Evolutionary conservation across 2,113 vertebrate species (phyloP).

Genomic region (Syrrhaptes paradoxus): DNA sequence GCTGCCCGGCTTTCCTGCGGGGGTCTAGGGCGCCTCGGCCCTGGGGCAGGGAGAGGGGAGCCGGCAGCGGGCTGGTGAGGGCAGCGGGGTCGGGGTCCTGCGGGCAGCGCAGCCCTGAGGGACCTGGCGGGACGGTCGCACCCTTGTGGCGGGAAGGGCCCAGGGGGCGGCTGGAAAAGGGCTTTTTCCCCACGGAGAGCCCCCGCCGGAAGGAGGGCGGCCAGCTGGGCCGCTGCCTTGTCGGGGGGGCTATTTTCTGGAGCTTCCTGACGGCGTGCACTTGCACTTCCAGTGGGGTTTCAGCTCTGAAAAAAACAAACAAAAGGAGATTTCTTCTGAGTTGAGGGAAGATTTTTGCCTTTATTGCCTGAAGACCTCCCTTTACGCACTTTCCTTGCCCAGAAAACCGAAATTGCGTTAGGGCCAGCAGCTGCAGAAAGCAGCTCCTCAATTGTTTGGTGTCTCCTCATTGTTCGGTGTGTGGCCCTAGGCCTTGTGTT

Average conservation of each 20-base stretch:
- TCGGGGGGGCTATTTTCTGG: too few species aligned
- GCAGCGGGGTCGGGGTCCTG: fast-evolving
- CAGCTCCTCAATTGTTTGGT: neutral
- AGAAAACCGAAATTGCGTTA: neutral
- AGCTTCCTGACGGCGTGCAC: fast-evolving
- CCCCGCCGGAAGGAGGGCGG: fast-evolving
- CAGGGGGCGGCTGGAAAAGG: fast-evolving
- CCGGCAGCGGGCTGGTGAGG: neutral
- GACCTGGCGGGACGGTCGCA: fast-evolving
- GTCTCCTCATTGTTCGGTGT: neutral
- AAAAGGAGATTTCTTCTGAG: neutral
- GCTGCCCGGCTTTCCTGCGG: too few species aligned
- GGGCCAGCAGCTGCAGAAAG: neutral
- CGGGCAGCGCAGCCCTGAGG: too few species aligned
- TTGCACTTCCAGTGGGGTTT: neutral
- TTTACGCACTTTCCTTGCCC: neutral
- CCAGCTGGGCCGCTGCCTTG: neutral
- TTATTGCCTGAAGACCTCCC: neutral
- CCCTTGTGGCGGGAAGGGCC: fast-evolving
- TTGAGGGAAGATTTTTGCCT: neutral
- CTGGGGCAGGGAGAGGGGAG: neutral
- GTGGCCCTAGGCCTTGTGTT: neutral
- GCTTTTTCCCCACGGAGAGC: too few species aligned
- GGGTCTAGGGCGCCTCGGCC: too few species aligned
- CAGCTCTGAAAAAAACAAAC: neutral